These are phyloP conservation scores for Holothuria leucospilota DNA, from an alignment of 53 echinoderm and acorn worm species.

Conservation along the genomic window DNA sequence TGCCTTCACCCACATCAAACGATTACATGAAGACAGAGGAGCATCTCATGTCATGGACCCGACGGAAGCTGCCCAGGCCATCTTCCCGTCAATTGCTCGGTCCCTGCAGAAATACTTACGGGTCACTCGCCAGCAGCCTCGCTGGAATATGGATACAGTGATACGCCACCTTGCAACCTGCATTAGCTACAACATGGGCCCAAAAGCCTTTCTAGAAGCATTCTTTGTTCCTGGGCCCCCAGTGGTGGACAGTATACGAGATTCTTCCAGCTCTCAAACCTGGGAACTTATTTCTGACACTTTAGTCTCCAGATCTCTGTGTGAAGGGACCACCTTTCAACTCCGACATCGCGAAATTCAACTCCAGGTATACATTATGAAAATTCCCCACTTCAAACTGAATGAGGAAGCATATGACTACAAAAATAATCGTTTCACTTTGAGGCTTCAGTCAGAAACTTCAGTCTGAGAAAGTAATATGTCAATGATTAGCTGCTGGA, in stretches of 20 bases:
- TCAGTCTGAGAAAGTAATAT: constrained; percentile 68
- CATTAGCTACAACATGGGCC: constrained; percentile 94
- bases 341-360: constrained; percentile 81
- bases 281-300: constrained; percentile 98
- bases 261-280: constrained; percentile 59
- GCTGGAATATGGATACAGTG: constrained; percentile 97
- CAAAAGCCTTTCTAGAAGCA: constrained; percentile 86
- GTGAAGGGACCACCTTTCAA: constrained; percentile 89
- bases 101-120: constrained; percentile 97
- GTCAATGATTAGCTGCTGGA: too few relatives aligned
- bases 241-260: constrained; percentile 72
- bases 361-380: constrained; percentile 93
- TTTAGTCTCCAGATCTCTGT: constrained; percentile 79
- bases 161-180: constrained; percentile 91
- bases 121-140: constrained; percentile 93
- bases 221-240: constrained; percentile 91
- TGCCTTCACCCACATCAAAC: constrained; percentile 97
- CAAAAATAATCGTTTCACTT: constrained; percentile 88
- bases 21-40: constrained; percentile 88
- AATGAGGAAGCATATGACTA: constrained; percentile 93
- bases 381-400: constrained; percentile 88
- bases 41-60: constrained; percentile 94
- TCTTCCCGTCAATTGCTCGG: constrained; percentile 96
- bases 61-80: constrained; percentile 93
- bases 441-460: constrained; percentile 94